Evolutionary conservation across 1,140 invertebrate species (phyloP).

Genomic region (Drosophila watanabei): DNA sequence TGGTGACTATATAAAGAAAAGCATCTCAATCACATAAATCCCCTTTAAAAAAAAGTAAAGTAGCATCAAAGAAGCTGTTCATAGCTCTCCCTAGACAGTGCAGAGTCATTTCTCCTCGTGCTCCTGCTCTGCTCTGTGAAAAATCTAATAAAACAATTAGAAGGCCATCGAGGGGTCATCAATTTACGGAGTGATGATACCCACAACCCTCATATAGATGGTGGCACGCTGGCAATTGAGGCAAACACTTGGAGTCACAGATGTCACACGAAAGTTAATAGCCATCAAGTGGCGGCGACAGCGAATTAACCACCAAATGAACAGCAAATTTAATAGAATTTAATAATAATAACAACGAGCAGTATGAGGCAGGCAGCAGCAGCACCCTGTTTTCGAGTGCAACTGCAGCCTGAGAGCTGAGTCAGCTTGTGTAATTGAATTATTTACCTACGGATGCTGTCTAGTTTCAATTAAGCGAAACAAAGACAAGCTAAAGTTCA

Average conservation of each 20-base stretch:
- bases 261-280: slow-evolving; percentile 84
- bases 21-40: too few relatives aligned
- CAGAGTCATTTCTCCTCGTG: slow-evolving; percentile 29
- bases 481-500: slow-evolving; percentile 79
- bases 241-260: slow-evolving; percentile 70
- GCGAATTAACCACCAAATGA: slow-evolving; percentile 51
- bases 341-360: slow-evolving; percentile 26
- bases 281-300: slow-evolving; percentile 66
- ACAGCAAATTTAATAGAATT: slow-evolving; percentile 69
- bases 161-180: slow-evolving; percentile 66
- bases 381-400: slow-evolving; percentile 47
- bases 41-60: too few relatives aligned
- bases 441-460: slow-evolving; percentile 68
- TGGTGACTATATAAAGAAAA: too few relatives aligned
- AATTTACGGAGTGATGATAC: slow-evolving; percentile 60
- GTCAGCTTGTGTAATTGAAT: slow-evolving; percentile 69
- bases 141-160: slow-evolving; percentile 80
- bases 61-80: too few relatives aligned
- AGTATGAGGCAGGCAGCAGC: too few relatives aligned
- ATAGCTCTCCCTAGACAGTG: background rate
- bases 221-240: slow-evolving; percentile 64
- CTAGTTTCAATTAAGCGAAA: slow-evolving; percentile 81
- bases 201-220: slow-evolving; percentile 13
- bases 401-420: slow-evolving; percentile 32
- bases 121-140: slow-evolving; percentile 17